phyloP scores from a whole-genome alignment of 2,888 invertebrate genomes.

The Craniophora ligustri region DNA sequence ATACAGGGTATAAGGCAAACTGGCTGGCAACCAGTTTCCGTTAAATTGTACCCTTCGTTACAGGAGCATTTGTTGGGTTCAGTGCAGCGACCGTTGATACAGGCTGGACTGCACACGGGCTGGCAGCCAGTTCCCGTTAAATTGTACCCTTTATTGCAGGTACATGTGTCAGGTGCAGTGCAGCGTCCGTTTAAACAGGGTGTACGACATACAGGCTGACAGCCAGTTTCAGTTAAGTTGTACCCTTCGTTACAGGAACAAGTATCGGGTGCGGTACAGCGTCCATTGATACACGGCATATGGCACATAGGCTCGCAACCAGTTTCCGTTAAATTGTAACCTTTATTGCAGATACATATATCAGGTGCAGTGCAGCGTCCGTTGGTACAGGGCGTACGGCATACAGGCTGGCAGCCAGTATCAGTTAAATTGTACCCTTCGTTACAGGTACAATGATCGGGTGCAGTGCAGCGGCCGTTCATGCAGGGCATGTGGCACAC shows the following conservation, averaged over 20 bases:
- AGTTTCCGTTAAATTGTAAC: not conserved
- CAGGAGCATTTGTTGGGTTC: conserved; percentile 63
- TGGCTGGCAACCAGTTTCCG: conserved; percentile 38
- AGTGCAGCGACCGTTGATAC: conserved; percentile 60
- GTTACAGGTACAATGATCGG: conserved; percentile 41
- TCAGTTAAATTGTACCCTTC: conserved; percentile 23
- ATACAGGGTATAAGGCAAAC: conserved; percentile 34
- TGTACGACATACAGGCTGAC: conserved; percentile 25
- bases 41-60: conserved; percentile 50
- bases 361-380: conserved; percentile 60
- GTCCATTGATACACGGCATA: conserved; percentile 58
- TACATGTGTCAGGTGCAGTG: conserved; percentile 67
- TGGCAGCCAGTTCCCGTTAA: not conserved
- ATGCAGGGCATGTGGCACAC: conserved; percentile 9
- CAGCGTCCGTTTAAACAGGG: conserved; percentile 65
- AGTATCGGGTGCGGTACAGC: conserved; percentile 59
- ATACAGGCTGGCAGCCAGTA: conserved; percentile 56
- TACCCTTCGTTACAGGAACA: conserved; percentile 61
- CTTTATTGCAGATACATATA: conserved; percentile 51
- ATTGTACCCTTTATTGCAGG: conserved; percentile 40
- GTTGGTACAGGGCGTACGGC: conserved; percentile 59
- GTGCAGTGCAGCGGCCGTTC: conserved; percentile 46
- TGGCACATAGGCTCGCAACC: conserved; percentile 52
- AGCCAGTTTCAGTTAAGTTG: conserved; percentile 39
- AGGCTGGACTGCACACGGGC: conserved; percentile 57